Percentiles rank a stretch among this genome's conserved stretches.
Conservation (phyloP, 2,888 invertebrate species). For the Gerosis bhagava region DNA sequence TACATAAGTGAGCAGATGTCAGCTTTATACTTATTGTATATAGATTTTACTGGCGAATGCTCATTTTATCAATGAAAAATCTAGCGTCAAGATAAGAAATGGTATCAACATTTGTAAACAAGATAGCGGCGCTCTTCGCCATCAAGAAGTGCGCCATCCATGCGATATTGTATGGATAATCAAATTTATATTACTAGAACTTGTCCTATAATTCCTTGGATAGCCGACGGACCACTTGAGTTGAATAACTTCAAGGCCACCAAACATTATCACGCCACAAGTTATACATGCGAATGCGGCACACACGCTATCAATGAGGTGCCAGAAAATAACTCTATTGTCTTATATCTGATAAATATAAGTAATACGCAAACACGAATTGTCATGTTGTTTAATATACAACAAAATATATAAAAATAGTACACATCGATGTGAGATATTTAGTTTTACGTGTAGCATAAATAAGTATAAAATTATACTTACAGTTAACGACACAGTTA, state of each 20-base stretch:
- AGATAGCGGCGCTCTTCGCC: slow-evolving; percentile 7
- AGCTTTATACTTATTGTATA: background rate
- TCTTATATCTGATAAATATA: slow-evolving; percentile 3
- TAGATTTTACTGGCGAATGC: background rate
- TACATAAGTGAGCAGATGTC: background rate
- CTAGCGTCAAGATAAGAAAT: slow-evolving; percentile 13
- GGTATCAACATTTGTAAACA: slow-evolving; percentile 13
- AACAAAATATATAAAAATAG: slow-evolving; percentile 15
- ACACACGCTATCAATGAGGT: slow-evolving; percentile 1
- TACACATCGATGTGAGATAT: background rate
- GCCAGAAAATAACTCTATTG: slow-evolving; percentile 5
- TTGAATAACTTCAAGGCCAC: slow-evolving; percentile 10
- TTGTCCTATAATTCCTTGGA: background rate
- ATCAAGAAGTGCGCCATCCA: background rate
- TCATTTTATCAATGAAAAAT: slow-evolving; percentile 21
- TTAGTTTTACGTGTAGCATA: background rate
- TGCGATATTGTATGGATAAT: too few relatives aligned
- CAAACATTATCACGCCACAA: slow-evolving; percentile 13
- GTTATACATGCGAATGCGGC: slow-evolving; percentile 3
- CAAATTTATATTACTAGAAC: background rate
- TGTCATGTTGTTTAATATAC: slow-evolving; percentile 1
- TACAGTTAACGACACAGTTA: slow-evolving; percentile 28
- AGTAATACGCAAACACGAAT: background rate
- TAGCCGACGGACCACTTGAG: background rate
- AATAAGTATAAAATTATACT: slow-evolving; percentile 27